Evolutionary conservation across 2,888 invertebrate species (phyloP), one percentile per base, ranked within the genome.

Genomic region (Pachliopta kotzebuea): DNA sequence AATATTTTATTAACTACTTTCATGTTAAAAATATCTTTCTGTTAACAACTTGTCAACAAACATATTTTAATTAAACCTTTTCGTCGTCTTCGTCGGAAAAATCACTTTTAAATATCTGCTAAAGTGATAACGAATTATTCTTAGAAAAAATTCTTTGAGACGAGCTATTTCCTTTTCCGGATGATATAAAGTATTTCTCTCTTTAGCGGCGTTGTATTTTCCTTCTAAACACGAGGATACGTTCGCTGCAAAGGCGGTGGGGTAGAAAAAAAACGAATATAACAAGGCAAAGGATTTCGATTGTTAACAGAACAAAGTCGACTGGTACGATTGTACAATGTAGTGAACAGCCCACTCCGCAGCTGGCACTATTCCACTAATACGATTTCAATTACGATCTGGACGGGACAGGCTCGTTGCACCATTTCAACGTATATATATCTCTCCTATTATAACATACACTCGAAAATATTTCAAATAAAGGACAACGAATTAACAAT

Each of bases 351-450:
- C 54, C 26, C 31, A 65, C 50, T 58, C 60, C 65, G 18, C 50
- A 63, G 55, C 70, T 71, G 71, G 71, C 72, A 72, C 68, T 67
- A 69, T 73, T 72, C 72, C 72, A 71, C 72, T 73, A 72, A 72
- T 73, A 73, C 69, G 69, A 72, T 71, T 72, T 68, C 72, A 69
- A 71, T 68, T 72, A 71, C 68, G 68, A 71, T 57, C 69, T 71
- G 70, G 65, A 66, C 64, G 66, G 66, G 67, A 70, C 68, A 69
- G 69, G 66, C 56, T 66, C 65, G 64, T 63, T 56, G 64, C 58
- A 55, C 37, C 55, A 37, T 8, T 24, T 26, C 20, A n/a, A 11
- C 29, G 49, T 58, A 63, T 63, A 45, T 65, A 62, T 65, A 29
- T 65, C 52, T 42, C 37, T 14, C 37, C 37, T 37, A 37, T 37